Evolutionary conservation across 1,140 invertebrate genomes (phyloP).

Genomic region (Olivierus martensii): DNA sequence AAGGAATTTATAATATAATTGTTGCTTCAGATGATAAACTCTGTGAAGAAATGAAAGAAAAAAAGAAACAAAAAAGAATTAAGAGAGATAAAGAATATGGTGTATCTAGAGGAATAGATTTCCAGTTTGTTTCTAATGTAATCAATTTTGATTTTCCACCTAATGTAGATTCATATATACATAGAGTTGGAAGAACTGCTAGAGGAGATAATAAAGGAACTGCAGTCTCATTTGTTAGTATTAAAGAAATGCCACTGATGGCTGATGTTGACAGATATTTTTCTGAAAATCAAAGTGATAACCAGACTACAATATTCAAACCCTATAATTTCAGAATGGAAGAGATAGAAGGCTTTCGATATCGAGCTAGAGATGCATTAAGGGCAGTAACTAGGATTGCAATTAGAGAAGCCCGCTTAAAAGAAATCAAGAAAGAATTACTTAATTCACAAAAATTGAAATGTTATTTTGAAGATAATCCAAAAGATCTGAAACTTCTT

Average conservation of each 20-base stretch:
- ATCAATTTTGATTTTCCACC: conserved; percentile 96
- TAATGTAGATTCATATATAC: conserved; percentile 77
- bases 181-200: conserved; percentile 84
- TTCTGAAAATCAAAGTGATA: conserved; percentile 2
- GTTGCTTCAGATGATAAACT: conserved; percentile 88
- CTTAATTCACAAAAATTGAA: conserved; percentile 86
- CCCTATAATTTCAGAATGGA: conserved; percentile 88
- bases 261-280: conserved; percentile 49
- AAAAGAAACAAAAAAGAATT: conserved; percentile 37
- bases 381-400: conserved; percentile 82
- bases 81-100: conserved; percentile 86
- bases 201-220: conserved; percentile 84
- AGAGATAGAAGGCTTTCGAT: conserved; percentile 89
- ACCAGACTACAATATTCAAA: conserved; percentile 38
- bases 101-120: conserved; percentile 91
- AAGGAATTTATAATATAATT: conserved; percentile 86
- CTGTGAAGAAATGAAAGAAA: conserved; percentile 7
- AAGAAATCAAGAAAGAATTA: conserved; percentile 91
- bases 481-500: conserved; percentile 71
- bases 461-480: conserved; percentile 91
- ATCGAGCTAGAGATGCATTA: conserved; percentile 87
- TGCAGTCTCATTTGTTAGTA: conserved; percentile 81
- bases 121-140: conserved; percentile 92
- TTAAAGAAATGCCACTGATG: conserved; percentile 59
- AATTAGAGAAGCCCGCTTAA: conserved; percentile 78